Base-by-base conservation (phyloP, 2,113 vertebrate species). In the Euleptes europaea region DNA sequence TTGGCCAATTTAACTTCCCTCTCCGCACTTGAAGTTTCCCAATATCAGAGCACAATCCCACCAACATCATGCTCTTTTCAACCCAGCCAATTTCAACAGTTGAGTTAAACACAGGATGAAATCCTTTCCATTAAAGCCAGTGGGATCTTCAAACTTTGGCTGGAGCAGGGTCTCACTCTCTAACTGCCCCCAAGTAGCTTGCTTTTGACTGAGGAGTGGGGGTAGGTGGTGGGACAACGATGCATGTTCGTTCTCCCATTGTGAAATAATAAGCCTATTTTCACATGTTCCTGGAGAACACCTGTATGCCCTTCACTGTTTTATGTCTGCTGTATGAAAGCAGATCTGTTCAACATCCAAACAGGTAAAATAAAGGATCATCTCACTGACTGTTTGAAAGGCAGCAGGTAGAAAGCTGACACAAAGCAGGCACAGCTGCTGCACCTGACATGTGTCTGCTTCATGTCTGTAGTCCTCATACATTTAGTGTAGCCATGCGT, bases 341-440 rank as follows among this genome's bases (percentile, higher is more conserved):
- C 9, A 54, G 90, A 91, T 94, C 96, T 97, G 96, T 57, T 94
- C 88, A 90, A 78, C 92, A 94, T 95, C 94, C 70, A 88, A 85
- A 54, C 88, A 95, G 96, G 95, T 93, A 94, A 90, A 94, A 67
- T 86, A 57, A 93, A 87, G 78, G 88, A 83, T 91, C 67, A 83
- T 83, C 78, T 88, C 79, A 86, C 77, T 93, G 92, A 91, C 83
- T 66, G 91, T 91, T 93, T 92, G 91, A 78, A 90, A 94, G 94
- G 92, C 89, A 84, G 90, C 83, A 89, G 90, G 93, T 90, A 92
- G 92, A 87, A 92, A 88, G 84, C 83, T 72, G 89, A 97, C 77
- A 91, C 91, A 94, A 95, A 96, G 90, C 95, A 96, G 96, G 89
- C 92, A 72, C 85, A n/a, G 86, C 91, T 90, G 86, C 85, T 91